Evolutionary conservation across 2,888 invertebrate genomes (phyloP).

Genomic region (Agonopterix arenella): DNA sequence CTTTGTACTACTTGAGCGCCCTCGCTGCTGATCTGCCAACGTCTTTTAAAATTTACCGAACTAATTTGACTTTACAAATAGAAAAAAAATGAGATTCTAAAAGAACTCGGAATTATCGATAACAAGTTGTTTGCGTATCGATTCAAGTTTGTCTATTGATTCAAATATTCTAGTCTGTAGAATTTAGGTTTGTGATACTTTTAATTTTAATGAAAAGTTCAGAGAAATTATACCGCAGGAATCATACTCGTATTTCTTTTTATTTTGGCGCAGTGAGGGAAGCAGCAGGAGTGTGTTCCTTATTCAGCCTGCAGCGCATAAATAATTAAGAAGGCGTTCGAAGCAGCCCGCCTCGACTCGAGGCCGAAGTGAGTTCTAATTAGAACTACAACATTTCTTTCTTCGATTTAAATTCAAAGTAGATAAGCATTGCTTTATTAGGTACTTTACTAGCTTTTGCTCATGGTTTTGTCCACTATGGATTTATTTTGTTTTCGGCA

Average conservation of each 20-base stretch:
- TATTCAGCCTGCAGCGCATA: conserved; percentile 62
- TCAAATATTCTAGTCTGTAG: neutral
- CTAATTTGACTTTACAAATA: conserved; percentile 36
- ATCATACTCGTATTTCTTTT: conserved; percentile 18
- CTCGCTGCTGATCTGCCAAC: conserved; percentile 35
- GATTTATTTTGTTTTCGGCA: too few species aligned
- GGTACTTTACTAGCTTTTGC: too few species aligned
- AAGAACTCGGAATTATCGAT: neutral
- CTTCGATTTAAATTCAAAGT: conserved; percentile 3
- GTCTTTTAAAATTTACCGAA: conserved; percentile 38
- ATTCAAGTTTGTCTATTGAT: neutral
- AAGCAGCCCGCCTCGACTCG: conserved; percentile 39
- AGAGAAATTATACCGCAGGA: too few species aligned
- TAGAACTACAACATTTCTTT: conserved; percentile 38
- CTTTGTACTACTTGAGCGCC: conserved; percentile 48
- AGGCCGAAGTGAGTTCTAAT: conserved; percentile 48
- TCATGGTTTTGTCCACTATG: too few species aligned
- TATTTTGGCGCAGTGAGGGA: conserved; percentile 47
- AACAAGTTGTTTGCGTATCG: neutral
- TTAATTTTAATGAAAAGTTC: neutral
- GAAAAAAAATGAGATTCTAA: conserved; percentile 12
- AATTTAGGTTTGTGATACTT: neutral
- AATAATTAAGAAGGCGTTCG: conserved; percentile 64
- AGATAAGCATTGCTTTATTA: neutral
- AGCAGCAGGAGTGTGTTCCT: conserved; percentile 35